Base-by-base conservation (phyloP, 2,797 vertebrate species). In the Mus caroli region DNA sequence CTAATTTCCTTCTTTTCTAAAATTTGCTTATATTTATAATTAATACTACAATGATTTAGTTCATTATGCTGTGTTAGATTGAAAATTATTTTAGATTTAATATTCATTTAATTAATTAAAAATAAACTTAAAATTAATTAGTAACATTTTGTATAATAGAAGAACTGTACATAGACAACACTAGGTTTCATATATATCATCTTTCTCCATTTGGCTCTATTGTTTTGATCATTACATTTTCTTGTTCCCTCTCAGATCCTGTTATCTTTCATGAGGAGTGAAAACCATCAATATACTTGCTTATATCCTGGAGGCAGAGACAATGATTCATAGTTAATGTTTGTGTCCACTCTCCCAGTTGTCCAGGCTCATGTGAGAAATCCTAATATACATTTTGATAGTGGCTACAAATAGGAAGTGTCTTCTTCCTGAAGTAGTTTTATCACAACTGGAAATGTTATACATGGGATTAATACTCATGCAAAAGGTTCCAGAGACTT, bases 41-140 rank as follows among this genome's bases (percentile, higher is more conserved):
- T 84, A 60, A 10, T 84, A 43, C 6, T 3, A 54, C 46, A 83
- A 31, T 58, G 24, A 62, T 78, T 78, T 94, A 67, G 13, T 75
- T 92, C 13, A 56, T 8, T 83, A 22, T 90, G 50, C 31, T 73
- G 91, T 86, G 76, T 43, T 67, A 43, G 40, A 67, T 75, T 93
- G 28, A 20, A 67, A 69, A 37, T 71, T 71, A 71, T 37, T 37
- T 69, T 69, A 3, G 34, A 71, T 71, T 37, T 67, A 67, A 67
- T 67, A 34, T 67, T 67, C 1, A 34, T 67, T 67, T 71, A 20
- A 69, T n/a, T 69, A 69, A 71, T 71, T 34, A 15, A 71, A 69
- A 37, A 71, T 71, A 37, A 37, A 71, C 3, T 71, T 71, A 20
- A 71, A 71, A 71, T 37, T 37, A 37, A 71, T 37, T 71, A 73